Evolutionary conservation across 2,888 invertebrate genomes (phyloP).

Genomic region (Ptilodon capucinus): DNA sequence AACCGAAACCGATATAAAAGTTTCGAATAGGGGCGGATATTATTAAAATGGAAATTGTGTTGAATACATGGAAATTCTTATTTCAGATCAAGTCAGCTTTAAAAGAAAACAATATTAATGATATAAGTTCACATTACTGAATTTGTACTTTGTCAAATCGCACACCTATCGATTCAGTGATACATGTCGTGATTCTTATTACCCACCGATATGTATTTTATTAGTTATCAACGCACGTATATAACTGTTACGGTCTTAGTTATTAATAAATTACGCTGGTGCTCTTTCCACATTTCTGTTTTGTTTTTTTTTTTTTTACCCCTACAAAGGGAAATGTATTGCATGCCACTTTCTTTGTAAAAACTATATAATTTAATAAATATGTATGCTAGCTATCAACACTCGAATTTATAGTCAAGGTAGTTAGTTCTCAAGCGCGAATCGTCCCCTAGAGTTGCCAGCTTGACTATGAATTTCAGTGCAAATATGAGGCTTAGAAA

Average conservation of each 20-base stretch:
- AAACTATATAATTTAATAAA: too few species aligned
- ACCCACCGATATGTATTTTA: slow-evolving; percentile 2
- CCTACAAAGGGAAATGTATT: slow-evolving; percentile 2
- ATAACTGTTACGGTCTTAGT: not conserved
- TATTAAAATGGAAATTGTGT: too few species aligned
- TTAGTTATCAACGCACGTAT: not conserved
- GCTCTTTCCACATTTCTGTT: not conserved
- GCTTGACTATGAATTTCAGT: too few species aligned
- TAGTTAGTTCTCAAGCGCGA: too few species aligned
- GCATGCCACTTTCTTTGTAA: not conserved
- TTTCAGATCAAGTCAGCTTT: too few species aligned
- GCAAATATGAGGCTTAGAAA: too few species aligned
- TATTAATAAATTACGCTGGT: not conserved
- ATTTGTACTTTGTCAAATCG: not conserved
- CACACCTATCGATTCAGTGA: slow-evolving; percentile 1
- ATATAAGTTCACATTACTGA: not conserved
- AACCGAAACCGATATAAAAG: too few species aligned
- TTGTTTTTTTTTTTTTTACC: not conserved
- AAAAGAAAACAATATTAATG: not conserved
- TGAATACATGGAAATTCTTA: too few species aligned
- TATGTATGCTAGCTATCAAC: too few species aligned
- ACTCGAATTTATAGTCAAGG: too few species aligned
- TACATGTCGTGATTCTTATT: not conserved
- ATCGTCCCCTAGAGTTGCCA: too few species aligned
- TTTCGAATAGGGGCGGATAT: too few species aligned